These are phyloP conservation scores for human (Homo sapiens) DNA, from an alignment of 2,113 vertebrate species.

Conservation along the genomic window GRCh38 chr15:48378501-48379000, in stretches of 20 bases:
- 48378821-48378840: neutral
- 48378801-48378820: neutral
- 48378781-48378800: neutral
- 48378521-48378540: neutral
- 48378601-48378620: neutral
- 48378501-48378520: neutral
- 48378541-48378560: neutral
- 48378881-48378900: neutral
- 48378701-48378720: neutral
- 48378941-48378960: neutral
- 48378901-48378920: rapidly evolving
- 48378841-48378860: neutral
- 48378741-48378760: neutral
- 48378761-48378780: neutral
- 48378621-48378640: neutral
- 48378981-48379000: neutral
- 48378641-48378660: neutral
- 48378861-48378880: rapidly evolving
- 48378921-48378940: neutral
- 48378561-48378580: neutral
- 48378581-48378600: neutral
- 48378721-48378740: neutral
- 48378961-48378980: neutral
- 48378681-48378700: neutral
- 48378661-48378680: neutral